A percentile compares a stretch with the other conserved stretches of the same genome.
These are phyloP conservation scores for Cistogaster globosa DNA, from an alignment of 2,888 invertebrate genomes.

Conservation along the genomic window DNA sequence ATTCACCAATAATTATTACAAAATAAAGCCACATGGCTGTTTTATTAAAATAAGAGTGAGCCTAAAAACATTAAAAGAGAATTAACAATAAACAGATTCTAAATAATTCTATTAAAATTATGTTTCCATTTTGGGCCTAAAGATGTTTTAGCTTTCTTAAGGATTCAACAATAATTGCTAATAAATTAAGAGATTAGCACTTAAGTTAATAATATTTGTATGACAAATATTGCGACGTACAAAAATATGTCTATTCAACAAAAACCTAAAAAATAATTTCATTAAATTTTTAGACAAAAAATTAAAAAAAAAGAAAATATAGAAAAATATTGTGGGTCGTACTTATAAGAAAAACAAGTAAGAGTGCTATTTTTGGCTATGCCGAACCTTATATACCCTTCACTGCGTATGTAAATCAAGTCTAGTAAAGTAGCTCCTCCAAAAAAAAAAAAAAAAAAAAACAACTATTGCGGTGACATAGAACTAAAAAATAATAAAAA, in stretches of 20 bases:
- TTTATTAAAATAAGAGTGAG: background rate
- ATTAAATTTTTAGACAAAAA: background rate
- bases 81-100: conserved; percentile 35
- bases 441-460: too few species aligned
- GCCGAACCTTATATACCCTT: too few species aligned
- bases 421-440: too few species aligned
- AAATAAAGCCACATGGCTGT: conserved; percentile 51
- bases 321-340: too few species aligned
- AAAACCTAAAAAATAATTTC: background rate
- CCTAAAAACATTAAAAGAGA: conserved; percentile 39
- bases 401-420: too few species aligned
- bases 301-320: background rate
- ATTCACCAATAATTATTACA: conserved; percentile 18
- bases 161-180: conserved; percentile 7
- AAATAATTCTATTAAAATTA: conserved; percentile 15
- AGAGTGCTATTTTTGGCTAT: too few species aligned
- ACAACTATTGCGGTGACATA: too few species aligned
- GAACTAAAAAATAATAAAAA: too few species aligned
- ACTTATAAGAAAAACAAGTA: too few species aligned
- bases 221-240: conserved; percentile 9
- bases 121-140: conserved; percentile 24
- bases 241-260: conserved; percentile 32
- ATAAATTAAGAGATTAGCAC: conserved; percentile 59
- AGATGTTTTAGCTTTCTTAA: background rate
- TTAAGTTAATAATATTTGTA: conserved; percentile 27